These are phyloP conservation scores for Petrocephalus sullivani DNA, from an alignment of 2,797 vertebrate genomes.

Conservation along the genomic window DNA sequence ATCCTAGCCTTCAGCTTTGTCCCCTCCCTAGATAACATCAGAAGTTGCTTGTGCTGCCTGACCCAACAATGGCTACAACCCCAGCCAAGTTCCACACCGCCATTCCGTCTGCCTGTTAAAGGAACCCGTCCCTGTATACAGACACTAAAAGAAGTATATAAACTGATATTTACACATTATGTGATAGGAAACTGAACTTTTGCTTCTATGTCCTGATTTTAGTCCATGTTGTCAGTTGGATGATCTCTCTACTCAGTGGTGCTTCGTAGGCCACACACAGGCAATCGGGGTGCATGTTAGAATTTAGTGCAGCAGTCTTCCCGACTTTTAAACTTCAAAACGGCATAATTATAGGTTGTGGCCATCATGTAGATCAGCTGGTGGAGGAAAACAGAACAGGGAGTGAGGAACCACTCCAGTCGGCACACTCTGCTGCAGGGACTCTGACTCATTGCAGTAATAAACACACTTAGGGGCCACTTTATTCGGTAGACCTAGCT, in stretches of 20 bases:
- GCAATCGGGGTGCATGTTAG: slow-evolving; percentile 70
- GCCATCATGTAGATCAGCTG: slow-evolving; percentile 99
- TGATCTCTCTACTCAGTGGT: slow-evolving; percentile 68
- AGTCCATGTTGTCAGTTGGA: slow-evolving; percentile 80
- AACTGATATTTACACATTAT: slow-evolving; percentile 86
- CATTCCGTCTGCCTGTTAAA: slow-evolving; percentile 30
- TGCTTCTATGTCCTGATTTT: slow-evolving; percentile 59
- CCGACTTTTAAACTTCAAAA: slow-evolving; percentile 99
- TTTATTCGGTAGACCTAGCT: neutral
- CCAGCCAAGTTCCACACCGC: slow-evolving; percentile 40
- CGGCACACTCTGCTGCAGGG: slow-evolving; percentile 16
- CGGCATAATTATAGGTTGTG: slow-evolving; percentile 99
- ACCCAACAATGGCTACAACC: slow-evolving; percentile 41
- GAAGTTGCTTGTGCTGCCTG: slow-evolving; percentile 33
- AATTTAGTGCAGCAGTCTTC: slow-evolving; percentile 99
- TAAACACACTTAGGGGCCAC: neutral
- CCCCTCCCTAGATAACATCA: neutral
- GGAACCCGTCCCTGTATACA: slow-evolving; percentile 52
- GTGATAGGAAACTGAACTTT: slow-evolving; percentile 69
- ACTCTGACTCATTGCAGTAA: neutral
- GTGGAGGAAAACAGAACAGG: slow-evolving; percentile 84
- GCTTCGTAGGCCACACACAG: slow-evolving; percentile 60
- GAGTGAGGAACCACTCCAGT: slow-evolving; percentile 57
- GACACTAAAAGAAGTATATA: slow-evolving; percentile 69
- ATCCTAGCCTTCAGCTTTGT: neutral